Conservation (phyloP, 2,888 invertebrate species). For the Chamaedrilus cognettii region DNA sequence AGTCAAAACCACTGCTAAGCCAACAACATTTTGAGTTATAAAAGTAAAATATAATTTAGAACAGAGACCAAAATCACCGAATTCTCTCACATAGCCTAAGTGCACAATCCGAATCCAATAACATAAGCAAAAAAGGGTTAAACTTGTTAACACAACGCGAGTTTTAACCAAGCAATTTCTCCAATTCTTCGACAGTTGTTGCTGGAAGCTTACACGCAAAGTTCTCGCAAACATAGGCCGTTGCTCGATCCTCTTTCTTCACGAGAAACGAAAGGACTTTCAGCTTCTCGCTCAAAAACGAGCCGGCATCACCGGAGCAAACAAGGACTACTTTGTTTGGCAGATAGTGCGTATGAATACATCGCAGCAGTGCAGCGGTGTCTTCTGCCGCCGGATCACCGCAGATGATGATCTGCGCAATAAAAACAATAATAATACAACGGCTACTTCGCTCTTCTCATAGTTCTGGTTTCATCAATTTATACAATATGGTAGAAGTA, state of each 20-base stretch:
- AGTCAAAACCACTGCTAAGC: too few species aligned
- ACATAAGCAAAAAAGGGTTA: too few species aligned
- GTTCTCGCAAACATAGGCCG: constrained; percentile 79
- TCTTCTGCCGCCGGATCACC: constrained; percentile 69
- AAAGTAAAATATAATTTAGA: too few species aligned
- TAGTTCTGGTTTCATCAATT: too few species aligned
- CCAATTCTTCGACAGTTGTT: constrained; percentile 63
- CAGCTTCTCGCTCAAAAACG: constrained; percentile 59
- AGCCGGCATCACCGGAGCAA: constrained; percentile 61
- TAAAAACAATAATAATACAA: too few species aligned
- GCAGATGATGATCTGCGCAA: constrained; percentile 59
- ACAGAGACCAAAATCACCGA: too few species aligned
- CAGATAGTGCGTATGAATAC: constrained; percentile 68
- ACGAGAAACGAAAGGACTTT: constrained; percentile 52
- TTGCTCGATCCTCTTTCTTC: constrained; percentile 67
- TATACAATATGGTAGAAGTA: too few species aligned
- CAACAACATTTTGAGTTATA: too few species aligned
- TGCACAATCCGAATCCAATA: too few species aligned
- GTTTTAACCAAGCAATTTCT: constrained; percentile 12
- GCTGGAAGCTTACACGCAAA: constrained; percentile 77
- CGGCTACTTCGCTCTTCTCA: too few species aligned
- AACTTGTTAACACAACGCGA: too few species aligned
- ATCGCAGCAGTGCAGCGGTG: constrained; percentile 70
- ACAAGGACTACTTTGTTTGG: constrained; percentile 71
- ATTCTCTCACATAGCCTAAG: too few species aligned